These are phyloP conservation scores for Amiota mariae DNA, from an alignment of 2,888 invertebrate species.

Conservation along the genomic window DNA sequence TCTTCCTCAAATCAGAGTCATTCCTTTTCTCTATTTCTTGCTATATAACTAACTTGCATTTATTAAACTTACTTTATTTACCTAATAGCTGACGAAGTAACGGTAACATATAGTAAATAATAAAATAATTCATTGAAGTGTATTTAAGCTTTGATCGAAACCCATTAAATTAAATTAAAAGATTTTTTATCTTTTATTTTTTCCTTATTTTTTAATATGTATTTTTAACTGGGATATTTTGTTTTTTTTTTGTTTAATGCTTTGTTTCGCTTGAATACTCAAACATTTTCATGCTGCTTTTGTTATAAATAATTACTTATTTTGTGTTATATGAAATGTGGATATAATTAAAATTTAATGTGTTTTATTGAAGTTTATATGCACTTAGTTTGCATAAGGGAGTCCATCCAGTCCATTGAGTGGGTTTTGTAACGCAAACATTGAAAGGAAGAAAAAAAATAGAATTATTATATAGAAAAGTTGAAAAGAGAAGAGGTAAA, in stretches of 20 bases:
- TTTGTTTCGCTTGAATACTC: neutral
- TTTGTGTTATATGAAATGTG: neutral
- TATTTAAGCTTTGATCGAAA: no score
- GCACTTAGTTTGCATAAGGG: neutral
- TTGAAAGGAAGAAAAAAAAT: neutral
- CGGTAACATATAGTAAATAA: no score
- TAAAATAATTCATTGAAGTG: no score
- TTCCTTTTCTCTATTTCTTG: no score
- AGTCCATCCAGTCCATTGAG: neutral
- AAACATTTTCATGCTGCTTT: constrained; percentile 9
- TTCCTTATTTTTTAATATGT: constrained; percentile 9
- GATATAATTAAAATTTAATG: constrained; percentile 26
- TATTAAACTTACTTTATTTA: no score
- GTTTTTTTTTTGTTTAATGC: neutral
- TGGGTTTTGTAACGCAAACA: neutral
- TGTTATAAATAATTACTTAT: constrained; percentile 20
- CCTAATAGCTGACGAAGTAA: no score
- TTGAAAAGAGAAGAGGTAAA: neutral
- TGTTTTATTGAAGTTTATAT: constrained; percentile 3
- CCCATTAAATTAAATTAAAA: neutral
- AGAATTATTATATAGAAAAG: neutral
- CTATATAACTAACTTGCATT: no score
- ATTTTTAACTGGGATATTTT: constrained; percentile 10
- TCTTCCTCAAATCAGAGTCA: no score
- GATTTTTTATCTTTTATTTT: neutral